phyloP scores from a whole-genome alignment of 1,140 invertebrate genomes.

The Drosophila pruinosa region DNA sequence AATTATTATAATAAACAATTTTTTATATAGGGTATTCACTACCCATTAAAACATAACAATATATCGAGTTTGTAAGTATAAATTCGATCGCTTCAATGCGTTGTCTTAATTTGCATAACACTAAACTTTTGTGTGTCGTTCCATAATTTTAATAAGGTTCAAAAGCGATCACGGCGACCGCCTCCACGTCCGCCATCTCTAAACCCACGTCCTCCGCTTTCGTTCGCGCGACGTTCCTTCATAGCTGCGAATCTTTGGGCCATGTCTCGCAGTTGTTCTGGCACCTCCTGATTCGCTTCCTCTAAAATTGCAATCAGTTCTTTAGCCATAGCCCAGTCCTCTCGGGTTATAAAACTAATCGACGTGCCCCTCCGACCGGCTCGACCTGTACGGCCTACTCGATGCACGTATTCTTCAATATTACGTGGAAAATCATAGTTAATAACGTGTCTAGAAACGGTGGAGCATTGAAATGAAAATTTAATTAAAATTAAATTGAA shows the following conservation, averaged over 20 bases:
- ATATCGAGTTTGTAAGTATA: not conserved
- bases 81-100: slow-evolving; percentile 48
- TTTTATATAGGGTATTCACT: slow-evolving; percentile 5
- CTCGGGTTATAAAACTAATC: slow-evolving; percentile 90
- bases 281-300: slow-evolving; percentile 90
- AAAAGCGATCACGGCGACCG: slow-evolving; percentile 15
- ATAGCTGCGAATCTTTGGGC: slow-evolving; percentile 86
- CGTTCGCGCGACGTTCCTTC: slow-evolving; percentile 85
- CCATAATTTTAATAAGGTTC: not conserved
- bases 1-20: slow-evolving; percentile 13
- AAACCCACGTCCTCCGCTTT: slow-evolving; percentile 66
- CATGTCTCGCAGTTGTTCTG: slow-evolving; percentile 89
- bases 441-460: slow-evolving; percentile 85
- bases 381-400: slow-evolving; percentile 94
- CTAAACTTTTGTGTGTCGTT: not conserved
- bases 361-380: slow-evolving; percentile 93
- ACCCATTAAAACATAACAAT: not conserved
- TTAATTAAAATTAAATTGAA: not conserved
- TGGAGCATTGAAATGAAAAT: not conserved
- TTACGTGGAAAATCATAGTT: slow-evolving; percentile 96
- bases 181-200: slow-evolving; percentile 46
- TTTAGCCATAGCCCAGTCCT: slow-evolving; percentile 90
- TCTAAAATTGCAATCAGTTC: slow-evolving; percentile 93
- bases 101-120: slow-evolving; percentile 13
- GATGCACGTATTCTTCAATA: slow-evolving; percentile 95